These are phyloP conservation scores for Ascidia mentula DNA, from an alignment of 23 tunicate species.

Conservation along the genomic window DNA sequence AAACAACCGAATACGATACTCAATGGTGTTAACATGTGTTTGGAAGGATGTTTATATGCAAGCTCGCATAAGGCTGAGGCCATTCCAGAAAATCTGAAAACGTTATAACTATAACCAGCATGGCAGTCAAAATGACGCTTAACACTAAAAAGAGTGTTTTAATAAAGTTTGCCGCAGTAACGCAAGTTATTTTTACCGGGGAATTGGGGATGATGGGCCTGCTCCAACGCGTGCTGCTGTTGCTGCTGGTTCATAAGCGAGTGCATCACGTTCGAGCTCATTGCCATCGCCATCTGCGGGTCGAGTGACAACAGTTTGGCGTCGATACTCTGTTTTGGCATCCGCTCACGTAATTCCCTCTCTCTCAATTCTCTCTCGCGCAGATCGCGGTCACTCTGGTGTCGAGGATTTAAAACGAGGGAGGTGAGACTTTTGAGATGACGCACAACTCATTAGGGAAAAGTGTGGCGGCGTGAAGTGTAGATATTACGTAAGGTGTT, in stretches of 20 bases:
- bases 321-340: slow-evolving; percentile 60
- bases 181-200: slow-evolving; percentile 39
- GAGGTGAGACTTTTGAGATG: too few species aligned
- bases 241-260: slow-evolving; percentile 31
- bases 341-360: slow-evolving; percentile 64
- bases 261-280: slow-evolving; percentile 22
- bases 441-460: neutral
- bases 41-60: too few species aligned
- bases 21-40: too few species aligned
- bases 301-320: slow-evolving; percentile 31
- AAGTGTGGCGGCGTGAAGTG: neutral
- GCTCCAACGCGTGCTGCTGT: slow-evolving; percentile 38
- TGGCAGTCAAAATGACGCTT: too few species aligned
- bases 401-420: too few species aligned
- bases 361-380: slow-evolving; percentile 40
- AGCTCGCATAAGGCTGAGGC: too few species aligned
- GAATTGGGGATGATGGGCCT: slow-evolving; percentile 15
- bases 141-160: too few species aligned
- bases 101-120: too few species aligned
- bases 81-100: too few species aligned
- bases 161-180: too few species aligned
- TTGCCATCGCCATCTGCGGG: slow-evolving; percentile 33
- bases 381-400: slow-evolving; percentile 7
- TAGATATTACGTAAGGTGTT: neutral
- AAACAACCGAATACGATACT: too few species aligned